Base-by-base conservation (phyloP, 2,888 invertebrate genomes). In the Heterodera filipjevi region DNA sequence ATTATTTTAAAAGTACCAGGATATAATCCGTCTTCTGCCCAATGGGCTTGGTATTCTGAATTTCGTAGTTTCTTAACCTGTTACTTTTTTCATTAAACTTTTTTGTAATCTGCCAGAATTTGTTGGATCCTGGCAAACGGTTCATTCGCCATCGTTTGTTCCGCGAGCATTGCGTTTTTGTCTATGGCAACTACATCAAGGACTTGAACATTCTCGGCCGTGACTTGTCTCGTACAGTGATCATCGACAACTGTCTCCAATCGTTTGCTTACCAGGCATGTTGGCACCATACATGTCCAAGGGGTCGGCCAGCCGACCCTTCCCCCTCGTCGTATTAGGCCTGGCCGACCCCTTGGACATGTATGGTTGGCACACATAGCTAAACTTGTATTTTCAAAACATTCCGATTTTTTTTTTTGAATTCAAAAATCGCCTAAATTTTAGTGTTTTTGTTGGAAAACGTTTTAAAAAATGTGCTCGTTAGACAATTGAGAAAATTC, bases 151-250 rank as follows among this genome's bases (percentile, higher is more conserved):
- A 94, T 90, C 93, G 96, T 77, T 91, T 97, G 82, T 97, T 96
- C 91, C 93, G 96, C 80, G 96, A 97, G 89, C 96, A 97, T 89
- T 97, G 96, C 89, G 93, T 96, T 0, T 94, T 95, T 85, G 94
- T 96, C 49, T 95, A 95, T 90, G 96, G 96, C 2, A 96, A 96
- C 91, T 97, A 96, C 90, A 95, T 97, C 82, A 96, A 97, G 90
- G 96, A 97, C 90, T 92, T 97, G 78, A 94, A 94, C 16, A 96
- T 96, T 84, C 92, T 97, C 73, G 96, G 96, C 22, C 92, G 96
- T 71, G 96, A 97, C 90, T 91, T 96, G 83, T 93, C 95, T 33
- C 94, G 93, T 90, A 94, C 94, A 59, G 93, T 95, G 85, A 95
- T 95, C 84, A 93, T 95, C 83, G 94, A 95, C 90, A 95, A 95